Base-by-base conservation (phyloP, 2,113 vertebrate species). In the Mohoua ochrocephala region DNA sequence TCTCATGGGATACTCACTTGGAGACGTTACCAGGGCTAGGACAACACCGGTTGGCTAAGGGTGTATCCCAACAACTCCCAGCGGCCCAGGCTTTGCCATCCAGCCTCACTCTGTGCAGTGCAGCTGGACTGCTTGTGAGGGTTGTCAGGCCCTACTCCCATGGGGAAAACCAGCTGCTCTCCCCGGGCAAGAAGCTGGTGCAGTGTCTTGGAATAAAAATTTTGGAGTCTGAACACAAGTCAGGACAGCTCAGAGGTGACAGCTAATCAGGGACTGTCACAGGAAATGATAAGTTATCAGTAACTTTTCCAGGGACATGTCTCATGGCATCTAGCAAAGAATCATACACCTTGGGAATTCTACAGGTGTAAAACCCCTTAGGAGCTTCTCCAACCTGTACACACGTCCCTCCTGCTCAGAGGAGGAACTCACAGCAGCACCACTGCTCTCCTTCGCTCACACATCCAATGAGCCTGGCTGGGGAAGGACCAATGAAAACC, bases 11-110 rank as follows among this genome's bases (percentile, higher is more conserved):
- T 28, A 15, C 1, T 4, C 22, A 49, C 57, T 53, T 69, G 63
- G 57, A 60, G 21, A 10, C 6, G 11, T 26, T 39, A 31, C 16
- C 1, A 2, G 15, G 31, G n/a, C 8, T 20, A 37, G 53, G 53
- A 68, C 10, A 73, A 2, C 8, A 27, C 6, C 6, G 70, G 19
- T 14, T 0, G 0, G 35, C 31, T 54, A 33, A 45, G 15, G 30
- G 5, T 44, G 14, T 17, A 31, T 61, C 63, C 42, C 37, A 60
- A 5, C 1, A 10, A 64, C 16, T 56, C 14, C 1, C n/a, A n/a
- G 49, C 5, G 63, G 28, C 7, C 16, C 50, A 39, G 44, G 35
- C 16, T 77, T 81, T 90, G 45, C 39, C 21, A 74, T 47, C 47
- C 68, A 69, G 76, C 30, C 61, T 67, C 9, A 6, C 11, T 1